A percentile compares a stretch with the other conserved stretches of the same genome.
phyloP scores from a whole-genome alignment of 2,113 vertebrate species.

The Bubo bubo region DNA sequence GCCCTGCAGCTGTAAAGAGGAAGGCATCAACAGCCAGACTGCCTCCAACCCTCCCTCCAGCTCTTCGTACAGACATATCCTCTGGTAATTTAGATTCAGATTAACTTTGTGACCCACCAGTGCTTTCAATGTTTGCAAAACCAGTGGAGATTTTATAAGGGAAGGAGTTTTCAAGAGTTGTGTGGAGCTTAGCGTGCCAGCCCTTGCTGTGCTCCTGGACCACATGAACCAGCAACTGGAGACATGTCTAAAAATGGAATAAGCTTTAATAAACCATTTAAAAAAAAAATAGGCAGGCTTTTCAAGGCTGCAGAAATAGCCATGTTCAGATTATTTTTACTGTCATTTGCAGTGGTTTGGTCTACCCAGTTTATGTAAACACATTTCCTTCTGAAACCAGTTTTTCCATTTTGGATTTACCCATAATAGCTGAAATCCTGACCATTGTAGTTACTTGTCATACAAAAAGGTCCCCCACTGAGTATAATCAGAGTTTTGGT shows the following conservation, averaged over 20 bases:
- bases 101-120: neutral
- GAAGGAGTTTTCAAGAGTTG: neutral
- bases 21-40: neutral
- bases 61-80: neutral
- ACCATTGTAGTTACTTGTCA: neutral
- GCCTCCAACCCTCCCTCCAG: neutral
- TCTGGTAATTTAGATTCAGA: neutral
- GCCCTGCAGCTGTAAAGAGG: neutral
- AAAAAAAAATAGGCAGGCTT: neutral
- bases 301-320: neutral
- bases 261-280: neutral
- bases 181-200: neutral
- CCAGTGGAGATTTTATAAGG: neutral
- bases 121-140: neutral
- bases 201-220: neutral
- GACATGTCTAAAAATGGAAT: neutral
- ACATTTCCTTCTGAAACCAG: neutral
- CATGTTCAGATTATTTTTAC: neutral
- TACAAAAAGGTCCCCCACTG: neutral
- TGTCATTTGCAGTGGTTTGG: neutral
- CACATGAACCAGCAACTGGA: neutral
- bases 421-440: neutral
- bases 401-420: neutral
- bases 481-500: conserved; percentile 8
- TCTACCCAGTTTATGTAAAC: neutral